A percentile compares a stretch with the other conserved stretches of the same genome.
These are phyloP conservation scores for Spodoptera exigua DNA, from an alignment of 2,888 invertebrate species.

Conservation along the genomic window DNA sequence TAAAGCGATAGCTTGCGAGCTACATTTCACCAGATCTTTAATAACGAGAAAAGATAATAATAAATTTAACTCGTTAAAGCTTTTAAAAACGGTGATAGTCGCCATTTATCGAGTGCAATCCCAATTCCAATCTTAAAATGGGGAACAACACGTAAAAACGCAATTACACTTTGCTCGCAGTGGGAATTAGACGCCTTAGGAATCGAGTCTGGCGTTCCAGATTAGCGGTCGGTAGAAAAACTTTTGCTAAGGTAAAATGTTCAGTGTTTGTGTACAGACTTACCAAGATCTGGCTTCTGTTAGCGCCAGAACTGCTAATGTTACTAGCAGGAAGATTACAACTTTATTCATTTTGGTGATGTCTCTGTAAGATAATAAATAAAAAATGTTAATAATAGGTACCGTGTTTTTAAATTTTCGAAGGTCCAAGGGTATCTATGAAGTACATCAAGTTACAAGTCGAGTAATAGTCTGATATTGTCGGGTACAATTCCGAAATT, in stretches of 20 bases:
- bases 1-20: too few species aligned
- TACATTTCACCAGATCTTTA: not conserved
- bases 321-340: slow-evolving; percentile 59
- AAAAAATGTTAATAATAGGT: too few species aligned
- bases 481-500: too few species aligned
- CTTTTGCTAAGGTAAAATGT: slow-evolving; percentile 1
- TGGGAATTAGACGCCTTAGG: slow-evolving; percentile 35
- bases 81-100: slow-evolving; percentile 4
- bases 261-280: slow-evolving; percentile 15
- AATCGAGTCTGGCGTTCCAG: slow-evolving; percentile 6
- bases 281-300: slow-evolving; percentile 63
- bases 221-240: slow-evolving; percentile 2
- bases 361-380: slow-evolving; percentile 20
- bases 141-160: slow-evolving; percentile 28
- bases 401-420: too few species aligned
- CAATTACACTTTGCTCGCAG: slow-evolving; percentile 45
- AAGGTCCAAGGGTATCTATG: too few species aligned
- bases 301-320: slow-evolving; percentile 58
- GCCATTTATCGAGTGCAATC: slow-evolving; percentile 22
- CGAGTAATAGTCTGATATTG: too few species aligned
- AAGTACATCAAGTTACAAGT: too few species aligned
- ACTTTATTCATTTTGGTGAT: slow-evolving; percentile 65
- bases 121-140: slow-evolving; percentile 26
- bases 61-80: not conserved
- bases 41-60: not conserved